Evolutionary conservation across 2,888 invertebrate genomes (phyloP).

Genomic region (Oscheius onirici): DNA sequence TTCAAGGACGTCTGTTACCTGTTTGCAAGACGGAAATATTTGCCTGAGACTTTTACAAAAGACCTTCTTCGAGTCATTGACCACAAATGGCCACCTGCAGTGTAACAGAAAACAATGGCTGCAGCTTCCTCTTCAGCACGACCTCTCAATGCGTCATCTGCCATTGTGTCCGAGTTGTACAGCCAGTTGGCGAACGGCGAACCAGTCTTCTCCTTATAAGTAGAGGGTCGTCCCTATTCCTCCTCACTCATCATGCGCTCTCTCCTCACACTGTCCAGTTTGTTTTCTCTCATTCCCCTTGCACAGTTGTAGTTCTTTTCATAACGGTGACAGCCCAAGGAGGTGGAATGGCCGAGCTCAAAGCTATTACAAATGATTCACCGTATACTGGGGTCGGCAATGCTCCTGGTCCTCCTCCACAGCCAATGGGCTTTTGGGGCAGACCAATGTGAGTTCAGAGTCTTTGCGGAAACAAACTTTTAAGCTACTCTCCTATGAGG

Average conservation of each 20-base stretch:
- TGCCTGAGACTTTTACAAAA: too few relatives aligned
- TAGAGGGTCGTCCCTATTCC: conserved; percentile 5
- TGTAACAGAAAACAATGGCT: conserved; percentile 12
- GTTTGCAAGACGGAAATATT: too few relatives aligned
- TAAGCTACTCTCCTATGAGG: conserved; percentile 42
- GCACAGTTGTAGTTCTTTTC: not conserved
- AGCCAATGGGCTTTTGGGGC: conserved; percentile 61
- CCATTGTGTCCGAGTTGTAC: conserved; percentile 16
- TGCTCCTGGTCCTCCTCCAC: conserved; percentile 52
- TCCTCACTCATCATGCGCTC: conserved; percentile 5
- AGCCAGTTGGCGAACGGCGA: conserved; percentile 6
- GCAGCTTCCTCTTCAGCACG: not conserved
- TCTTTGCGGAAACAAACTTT: not conserved
- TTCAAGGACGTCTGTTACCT: too few relatives aligned
- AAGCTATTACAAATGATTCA: conserved; percentile 54
- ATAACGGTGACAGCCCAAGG: not conserved
- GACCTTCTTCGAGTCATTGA: too few relatives aligned
- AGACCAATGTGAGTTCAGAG: conserved; percentile 39
- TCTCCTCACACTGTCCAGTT: not conserved
- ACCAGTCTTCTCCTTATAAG: too few relatives aligned
- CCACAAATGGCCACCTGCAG: too few relatives aligned
- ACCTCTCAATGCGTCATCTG: conserved; percentile 20
- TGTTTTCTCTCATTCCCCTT: not conserved
- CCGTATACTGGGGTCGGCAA: conserved; percentile 54
- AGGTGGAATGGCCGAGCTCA: conserved; percentile 55